These are phyloP conservation scores for Saguinus midas DNA, from an alignment of 2,113 vertebrate species.

Conservation along the genomic window DNA sequence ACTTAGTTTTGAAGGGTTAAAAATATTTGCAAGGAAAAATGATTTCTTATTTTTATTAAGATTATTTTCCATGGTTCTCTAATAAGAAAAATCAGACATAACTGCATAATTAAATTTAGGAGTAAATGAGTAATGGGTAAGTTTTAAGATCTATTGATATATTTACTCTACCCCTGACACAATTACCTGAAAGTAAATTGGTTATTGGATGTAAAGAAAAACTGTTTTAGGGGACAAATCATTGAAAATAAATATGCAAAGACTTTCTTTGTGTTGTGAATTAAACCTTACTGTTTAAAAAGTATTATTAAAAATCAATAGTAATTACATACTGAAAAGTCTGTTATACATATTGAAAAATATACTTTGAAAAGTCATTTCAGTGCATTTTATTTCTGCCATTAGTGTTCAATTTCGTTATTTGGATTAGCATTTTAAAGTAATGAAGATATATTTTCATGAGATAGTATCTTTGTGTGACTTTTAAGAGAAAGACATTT, in stretches of 20 bases:
- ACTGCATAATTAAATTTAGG: conserved; percentile 38
- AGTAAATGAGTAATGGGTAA: neutral
- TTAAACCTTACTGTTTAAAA: conserved; percentile 16
- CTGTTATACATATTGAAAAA: neutral
- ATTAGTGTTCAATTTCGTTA: neutral
- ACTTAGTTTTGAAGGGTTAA: neutral
- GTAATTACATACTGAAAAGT: neutral
- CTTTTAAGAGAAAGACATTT: neutral
- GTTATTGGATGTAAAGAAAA: neutral
- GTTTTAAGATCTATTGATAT: neutral
- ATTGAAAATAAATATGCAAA: neutral
- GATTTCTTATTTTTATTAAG: neutral
- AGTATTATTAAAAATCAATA: neutral
- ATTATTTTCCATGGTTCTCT: neutral
- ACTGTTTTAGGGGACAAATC: neutral
- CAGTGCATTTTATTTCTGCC: neutral
- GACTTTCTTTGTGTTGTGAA: conserved; percentile 15
- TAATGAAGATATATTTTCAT: conserved; percentile 8
- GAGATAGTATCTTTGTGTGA: neutral
- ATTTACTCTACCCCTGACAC: neutral
- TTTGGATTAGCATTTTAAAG: conserved; percentile 29
- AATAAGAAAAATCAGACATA: conserved; percentile 52
- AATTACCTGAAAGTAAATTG: conserved; percentile 16
- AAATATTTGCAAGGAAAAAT: neutral
- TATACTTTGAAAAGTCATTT: conserved; percentile 6